Conservation (phyloP, 2,113 vertebrate species). For the Hippolais icterina region DNA sequence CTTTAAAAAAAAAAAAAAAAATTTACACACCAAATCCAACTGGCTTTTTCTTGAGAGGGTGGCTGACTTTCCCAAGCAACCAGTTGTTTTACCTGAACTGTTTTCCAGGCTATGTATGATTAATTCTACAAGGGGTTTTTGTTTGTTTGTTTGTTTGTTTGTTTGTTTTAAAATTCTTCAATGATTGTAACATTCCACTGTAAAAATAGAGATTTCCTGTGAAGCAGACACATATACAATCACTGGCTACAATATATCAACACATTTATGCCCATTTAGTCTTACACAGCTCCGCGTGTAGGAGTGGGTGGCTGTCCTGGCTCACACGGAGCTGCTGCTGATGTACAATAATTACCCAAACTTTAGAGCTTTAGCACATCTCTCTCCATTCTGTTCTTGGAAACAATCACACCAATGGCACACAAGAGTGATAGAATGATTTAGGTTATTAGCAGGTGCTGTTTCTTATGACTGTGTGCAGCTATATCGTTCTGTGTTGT, state of each 20-base stretch:
- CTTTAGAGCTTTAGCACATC: background rate
- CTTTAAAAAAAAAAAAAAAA: background rate
- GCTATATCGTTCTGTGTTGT: background rate
- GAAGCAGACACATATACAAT: background rate
- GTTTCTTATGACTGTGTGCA: background rate
- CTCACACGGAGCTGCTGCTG: slow-evolving; percentile 27
- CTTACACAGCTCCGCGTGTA: slow-evolving; percentile 26
- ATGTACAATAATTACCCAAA: background rate
- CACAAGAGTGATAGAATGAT: background rate
- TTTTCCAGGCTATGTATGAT: background rate
- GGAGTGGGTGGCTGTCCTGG: slow-evolving; percentile 55
- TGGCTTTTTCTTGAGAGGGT: background rate
- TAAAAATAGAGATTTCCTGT: background rate
- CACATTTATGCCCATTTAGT: slow-evolving; percentile 9
- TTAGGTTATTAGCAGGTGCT: background rate
- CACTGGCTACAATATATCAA: slow-evolving; percentile 20
- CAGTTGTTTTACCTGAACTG: background rate
- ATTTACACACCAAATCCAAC: background rate
- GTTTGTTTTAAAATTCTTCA: background rate
- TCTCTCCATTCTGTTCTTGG: background rate
- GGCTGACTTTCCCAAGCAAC: background rate
- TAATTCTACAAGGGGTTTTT: background rate
- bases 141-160: too few species aligned
- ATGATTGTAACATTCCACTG: background rate
- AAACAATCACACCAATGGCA: background rate